Evolutionary conservation across 2,888 invertebrate genomes (phyloP).

Genomic region (Acanthopleura granulata): DNA sequence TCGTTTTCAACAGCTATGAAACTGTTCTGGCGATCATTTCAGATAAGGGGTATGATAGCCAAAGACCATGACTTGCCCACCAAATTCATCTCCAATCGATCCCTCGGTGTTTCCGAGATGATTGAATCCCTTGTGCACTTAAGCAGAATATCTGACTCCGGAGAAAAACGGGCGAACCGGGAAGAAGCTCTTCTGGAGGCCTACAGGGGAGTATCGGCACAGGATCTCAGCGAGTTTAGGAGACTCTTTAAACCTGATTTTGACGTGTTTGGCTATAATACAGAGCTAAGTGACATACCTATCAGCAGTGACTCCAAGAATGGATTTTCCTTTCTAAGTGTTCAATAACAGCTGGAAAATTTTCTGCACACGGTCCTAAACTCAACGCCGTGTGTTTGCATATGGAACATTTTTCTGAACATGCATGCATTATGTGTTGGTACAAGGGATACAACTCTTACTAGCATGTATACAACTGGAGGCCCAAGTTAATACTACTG

Average conservation of each 20-base stretch:
- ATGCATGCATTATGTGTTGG: too few species aligned
- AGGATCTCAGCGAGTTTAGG: constrained; percentile 34
- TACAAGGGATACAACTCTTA: too few species aligned
- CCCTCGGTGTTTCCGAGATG: constrained; percentile 20
- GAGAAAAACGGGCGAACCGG: constrained; percentile 36
- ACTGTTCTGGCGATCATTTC: constrained; percentile 46
- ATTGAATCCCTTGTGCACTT: constrained; percentile 27
- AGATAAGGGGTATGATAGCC: constrained; percentile 45
- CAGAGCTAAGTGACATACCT: too few species aligned
- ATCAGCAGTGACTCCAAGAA: too few species aligned
- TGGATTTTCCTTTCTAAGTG: too few species aligned
- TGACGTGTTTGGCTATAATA: constrained; percentile 44
- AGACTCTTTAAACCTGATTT: constrained; percentile 43
- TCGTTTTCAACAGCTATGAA: constrained; percentile 31
- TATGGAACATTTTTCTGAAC: too few species aligned
- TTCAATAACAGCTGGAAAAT: too few species aligned
- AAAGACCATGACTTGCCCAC: constrained; percentile 33
- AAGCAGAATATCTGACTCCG: constrained; percentile 22
- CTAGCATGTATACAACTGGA: too few species aligned
- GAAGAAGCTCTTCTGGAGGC: constrained; percentile 44
- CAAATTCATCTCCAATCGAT: constrained; percentile 24
- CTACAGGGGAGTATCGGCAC: constrained; percentile 33
- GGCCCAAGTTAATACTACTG: too few species aligned
- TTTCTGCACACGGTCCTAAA: too few species aligned
- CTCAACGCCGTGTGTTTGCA: too few species aligned